Conservation (phyloP, 1,140 invertebrate species). For the Aplysia californica region DNA sequence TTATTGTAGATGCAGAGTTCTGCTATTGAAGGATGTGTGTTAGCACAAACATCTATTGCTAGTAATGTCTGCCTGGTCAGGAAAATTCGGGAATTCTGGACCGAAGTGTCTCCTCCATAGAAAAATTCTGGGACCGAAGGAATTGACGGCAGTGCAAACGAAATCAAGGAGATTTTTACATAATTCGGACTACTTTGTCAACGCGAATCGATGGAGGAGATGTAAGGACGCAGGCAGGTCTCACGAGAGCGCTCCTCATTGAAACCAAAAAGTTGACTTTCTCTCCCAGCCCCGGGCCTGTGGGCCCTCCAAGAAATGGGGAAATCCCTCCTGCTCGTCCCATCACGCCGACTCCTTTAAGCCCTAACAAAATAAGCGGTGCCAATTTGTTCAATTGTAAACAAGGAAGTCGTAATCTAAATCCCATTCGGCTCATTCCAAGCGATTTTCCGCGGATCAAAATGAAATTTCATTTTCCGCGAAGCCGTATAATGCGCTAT, state of each 20-base stretch:
- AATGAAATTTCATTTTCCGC: constrained; percentile 28
- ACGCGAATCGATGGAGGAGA: constrained; percentile 80
- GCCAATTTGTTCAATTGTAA: constrained; percentile 29
- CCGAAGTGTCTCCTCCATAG: too few species aligned
- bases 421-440: constrained; percentile 26
- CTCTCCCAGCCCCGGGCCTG: constrained; percentile 71
- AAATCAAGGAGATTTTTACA: constrained; percentile 74
- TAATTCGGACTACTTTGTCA: constrained; percentile 83
- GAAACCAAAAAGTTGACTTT: constrained; percentile 85
- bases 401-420: constrained; percentile 26
- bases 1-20: too few species aligned
- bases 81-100: too few species aligned
- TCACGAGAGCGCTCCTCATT: constrained; percentile 84
- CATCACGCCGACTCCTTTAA: constrained; percentile 1
- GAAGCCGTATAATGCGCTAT: constrained; percentile 22
- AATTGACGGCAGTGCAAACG: too few species aligned
- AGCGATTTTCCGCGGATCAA: constrained; percentile 22
- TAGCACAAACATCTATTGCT: too few species aligned
- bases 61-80: too few species aligned
- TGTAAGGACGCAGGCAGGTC: constrained; percentile 88
- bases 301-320: constrained; percentile 10
- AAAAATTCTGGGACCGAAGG: too few species aligned
- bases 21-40: too few species aligned
- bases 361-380: constrained; percentile 22
- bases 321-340: constrained; percentile 1